phyloP scores from a whole-genome alignment of 2,113 vertebrate genomes.

The Sitta europaea region DNA sequence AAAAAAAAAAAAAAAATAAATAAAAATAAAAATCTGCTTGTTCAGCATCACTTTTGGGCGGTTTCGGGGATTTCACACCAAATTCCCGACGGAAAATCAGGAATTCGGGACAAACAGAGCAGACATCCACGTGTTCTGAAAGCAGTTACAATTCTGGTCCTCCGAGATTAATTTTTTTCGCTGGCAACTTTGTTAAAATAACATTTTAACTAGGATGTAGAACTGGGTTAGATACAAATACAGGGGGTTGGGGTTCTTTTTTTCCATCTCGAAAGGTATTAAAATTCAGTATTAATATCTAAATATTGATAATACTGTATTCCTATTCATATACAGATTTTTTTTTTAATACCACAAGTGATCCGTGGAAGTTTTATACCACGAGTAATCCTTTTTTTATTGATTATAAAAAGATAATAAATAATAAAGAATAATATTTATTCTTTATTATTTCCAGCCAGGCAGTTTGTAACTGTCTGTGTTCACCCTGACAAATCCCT shows the following conservation, averaged over 20 bases:
- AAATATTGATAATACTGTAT: background rate
- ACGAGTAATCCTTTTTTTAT: background rate
- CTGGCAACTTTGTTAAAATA: background rate
- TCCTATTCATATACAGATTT: background rate
- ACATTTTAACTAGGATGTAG: background rate
- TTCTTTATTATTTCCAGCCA: background rate
- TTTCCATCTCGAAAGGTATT: background rate
- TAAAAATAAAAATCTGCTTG: background rate
- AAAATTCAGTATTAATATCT: background rate
- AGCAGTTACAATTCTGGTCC: background rate
- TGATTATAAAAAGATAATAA: too few species aligned
- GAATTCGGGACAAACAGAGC: background rate
- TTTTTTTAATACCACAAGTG: background rate
- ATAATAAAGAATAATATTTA: too few species aligned
- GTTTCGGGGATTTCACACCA: rapidly evolving
- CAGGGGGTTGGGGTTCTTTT: background rate
- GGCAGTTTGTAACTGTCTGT: background rate
- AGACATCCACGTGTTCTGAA: background rate
- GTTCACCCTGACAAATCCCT: background rate
- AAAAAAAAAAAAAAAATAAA: too few species aligned
- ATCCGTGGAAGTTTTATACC: background rate
- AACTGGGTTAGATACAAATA: background rate
- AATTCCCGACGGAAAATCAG: background rate
- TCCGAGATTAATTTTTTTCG: background rate
- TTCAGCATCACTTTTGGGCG: background rate